These are phyloP conservation scores for Mesembrinibis cayennensis DNA, from an alignment of 2,113 vertebrate genomes.

Conservation along the genomic window DNA sequence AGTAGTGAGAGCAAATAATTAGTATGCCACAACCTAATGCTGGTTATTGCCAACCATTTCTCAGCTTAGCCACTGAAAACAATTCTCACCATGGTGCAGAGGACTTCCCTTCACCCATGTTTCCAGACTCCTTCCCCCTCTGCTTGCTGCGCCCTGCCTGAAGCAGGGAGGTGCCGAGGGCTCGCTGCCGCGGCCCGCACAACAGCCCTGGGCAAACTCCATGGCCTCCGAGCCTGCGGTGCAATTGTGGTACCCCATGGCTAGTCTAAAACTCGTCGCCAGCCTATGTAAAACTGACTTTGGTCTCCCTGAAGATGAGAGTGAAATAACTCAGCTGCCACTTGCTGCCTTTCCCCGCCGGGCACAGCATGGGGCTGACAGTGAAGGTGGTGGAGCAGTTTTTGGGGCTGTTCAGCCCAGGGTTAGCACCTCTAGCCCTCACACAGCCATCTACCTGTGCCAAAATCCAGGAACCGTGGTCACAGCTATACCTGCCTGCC, in stretches of 20 bases:
- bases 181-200: fast-evolving
- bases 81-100: not conserved
- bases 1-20: not conserved
- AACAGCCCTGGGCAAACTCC: not conserved
- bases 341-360: fast-evolving
- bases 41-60: not conserved
- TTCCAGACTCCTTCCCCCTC: not conserved
- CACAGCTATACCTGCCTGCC: not conserved
- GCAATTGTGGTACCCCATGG: not conserved
- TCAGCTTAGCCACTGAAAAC: not conserved
- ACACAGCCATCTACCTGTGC: not conserved
- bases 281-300: not conserved
- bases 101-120: not conserved
- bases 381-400: not conserved
- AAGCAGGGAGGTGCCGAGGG: not conserved
- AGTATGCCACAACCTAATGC: not conserved
- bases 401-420: not conserved
- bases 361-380: not conserved
- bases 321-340: not conserved
- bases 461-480: not conserved
- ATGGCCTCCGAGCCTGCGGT: fast-evolving
- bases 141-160: not conserved
- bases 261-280: not conserved
- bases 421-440: not conserved
- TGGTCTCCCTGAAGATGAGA: not conserved